phyloP scores from a whole-genome alignment of 2,113 vertebrate species.

The Atrichornis clamosus region DNA sequence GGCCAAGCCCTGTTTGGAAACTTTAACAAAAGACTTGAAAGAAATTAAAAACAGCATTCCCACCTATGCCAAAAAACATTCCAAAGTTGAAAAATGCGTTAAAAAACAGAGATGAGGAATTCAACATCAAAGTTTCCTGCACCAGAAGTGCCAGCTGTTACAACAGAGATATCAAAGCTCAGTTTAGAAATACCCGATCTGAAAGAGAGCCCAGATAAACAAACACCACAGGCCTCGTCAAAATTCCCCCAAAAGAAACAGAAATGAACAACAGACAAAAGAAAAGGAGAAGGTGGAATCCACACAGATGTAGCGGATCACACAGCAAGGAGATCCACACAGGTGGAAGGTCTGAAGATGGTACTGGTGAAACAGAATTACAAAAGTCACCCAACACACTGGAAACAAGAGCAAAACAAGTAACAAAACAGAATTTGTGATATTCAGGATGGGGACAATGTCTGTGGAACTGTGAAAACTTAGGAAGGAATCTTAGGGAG shows the following conservation, averaged over 20 bases:
- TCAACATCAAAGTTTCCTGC: neutral
- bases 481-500: neutral
- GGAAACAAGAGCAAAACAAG: neutral
- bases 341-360: neutral
- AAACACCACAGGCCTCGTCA: neutral
- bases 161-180: neutral
- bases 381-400: too few species aligned
- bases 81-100: conserved; percentile 1
- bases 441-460: rapidly evolving
- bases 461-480: neutral
- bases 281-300: neutral
- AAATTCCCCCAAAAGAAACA: neutral
- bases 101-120: neutral
- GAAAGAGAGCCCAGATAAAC: neutral
- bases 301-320: too few species aligned
- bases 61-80: neutral
- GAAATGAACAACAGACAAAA: neutral
- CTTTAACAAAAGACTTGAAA: neutral
- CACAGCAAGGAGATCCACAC: neutral
- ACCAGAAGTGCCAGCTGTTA: neutral
- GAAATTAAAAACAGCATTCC: neutral
- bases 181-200: neutral
- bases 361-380: neutral
- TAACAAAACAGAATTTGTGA: neutral
- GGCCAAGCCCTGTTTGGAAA: neutral